Conservation (phyloP, 1,140 invertebrate genomes). For the Portunus trituberculatus region DNA sequence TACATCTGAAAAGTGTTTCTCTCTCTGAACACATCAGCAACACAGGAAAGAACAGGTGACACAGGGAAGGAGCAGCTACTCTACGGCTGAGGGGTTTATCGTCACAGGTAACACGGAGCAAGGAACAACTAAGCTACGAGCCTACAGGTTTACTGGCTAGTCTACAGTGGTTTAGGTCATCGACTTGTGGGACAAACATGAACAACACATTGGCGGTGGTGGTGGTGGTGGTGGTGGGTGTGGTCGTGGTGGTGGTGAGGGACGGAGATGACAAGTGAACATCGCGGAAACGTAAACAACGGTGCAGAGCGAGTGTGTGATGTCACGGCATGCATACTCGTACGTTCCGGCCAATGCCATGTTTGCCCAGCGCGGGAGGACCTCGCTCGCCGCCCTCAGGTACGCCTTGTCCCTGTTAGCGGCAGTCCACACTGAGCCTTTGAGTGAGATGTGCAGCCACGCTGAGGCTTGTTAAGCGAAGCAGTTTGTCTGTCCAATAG, state of each 20-base stretch:
- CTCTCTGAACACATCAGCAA: background rate
- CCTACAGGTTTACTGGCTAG: background rate
- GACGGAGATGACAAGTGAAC: conserved; percentile 6
- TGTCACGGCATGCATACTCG: conserved; percentile 51
- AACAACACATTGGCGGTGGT: background rate
- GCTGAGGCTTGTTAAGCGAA: background rate
- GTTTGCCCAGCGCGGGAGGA: background rate
- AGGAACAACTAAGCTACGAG: background rate
- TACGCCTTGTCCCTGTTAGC: background rate
- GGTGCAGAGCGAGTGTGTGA: conserved; percentile 63
- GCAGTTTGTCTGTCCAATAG: background rate
- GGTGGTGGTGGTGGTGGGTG: background rate
- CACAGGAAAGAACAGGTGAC: conserved; percentile 29
- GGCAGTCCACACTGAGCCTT: background rate
- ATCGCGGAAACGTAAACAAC: conserved; percentile 53
- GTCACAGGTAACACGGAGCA: background rate
- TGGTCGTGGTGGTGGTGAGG: conserved; percentile 39
- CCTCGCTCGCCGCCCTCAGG: background rate
- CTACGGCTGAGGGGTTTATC: background rate
- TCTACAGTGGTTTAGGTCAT: background rate
- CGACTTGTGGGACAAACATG: background rate
- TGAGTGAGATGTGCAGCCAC: background rate
- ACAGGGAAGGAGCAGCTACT: background rate
- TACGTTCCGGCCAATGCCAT: conserved; percentile 35
- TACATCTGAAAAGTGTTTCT: background rate